Evolutionary conservation across 2,113 vertebrate species (phyloP).

Genomic region (Catharus minimus): DNA sequence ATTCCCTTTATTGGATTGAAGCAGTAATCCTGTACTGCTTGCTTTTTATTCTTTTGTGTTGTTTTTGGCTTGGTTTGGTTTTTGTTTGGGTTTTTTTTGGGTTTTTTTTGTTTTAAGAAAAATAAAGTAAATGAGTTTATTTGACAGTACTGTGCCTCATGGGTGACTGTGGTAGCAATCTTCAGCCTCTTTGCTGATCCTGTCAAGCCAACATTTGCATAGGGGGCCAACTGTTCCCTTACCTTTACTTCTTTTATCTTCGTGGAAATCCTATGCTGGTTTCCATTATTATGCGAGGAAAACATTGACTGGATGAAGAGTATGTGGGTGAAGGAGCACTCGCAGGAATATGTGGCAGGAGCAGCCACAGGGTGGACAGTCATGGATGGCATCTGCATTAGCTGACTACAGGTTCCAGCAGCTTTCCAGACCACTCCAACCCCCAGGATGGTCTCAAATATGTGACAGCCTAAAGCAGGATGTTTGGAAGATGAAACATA

Average conservation of each 20-base stretch:
- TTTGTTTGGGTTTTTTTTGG: background rate
- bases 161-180: background rate
- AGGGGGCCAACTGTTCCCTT: background rate
- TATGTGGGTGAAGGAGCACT: background rate
- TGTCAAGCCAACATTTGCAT: background rate
- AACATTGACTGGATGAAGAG: background rate
- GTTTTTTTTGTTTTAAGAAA: background rate
- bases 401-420: background rate
- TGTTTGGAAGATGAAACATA: background rate
- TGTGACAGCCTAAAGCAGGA: background rate
- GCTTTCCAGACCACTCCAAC: background rate
- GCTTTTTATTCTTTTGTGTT: background rate
- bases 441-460: background rate
- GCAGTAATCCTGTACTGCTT: background rate
- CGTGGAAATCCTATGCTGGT: background rate
- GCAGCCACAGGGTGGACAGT: accelerated
- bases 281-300: background rate
- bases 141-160: background rate
- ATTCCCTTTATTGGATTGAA: background rate
- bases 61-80: background rate
- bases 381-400: background rate
- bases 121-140: background rate
- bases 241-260: background rate
- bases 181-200: background rate
- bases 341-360: background rate